These are phyloP conservation scores for Datnioides undecimradiatus DNA, from an alignment of 2,113 vertebrate genomes.

Conservation along the genomic window DNA sequence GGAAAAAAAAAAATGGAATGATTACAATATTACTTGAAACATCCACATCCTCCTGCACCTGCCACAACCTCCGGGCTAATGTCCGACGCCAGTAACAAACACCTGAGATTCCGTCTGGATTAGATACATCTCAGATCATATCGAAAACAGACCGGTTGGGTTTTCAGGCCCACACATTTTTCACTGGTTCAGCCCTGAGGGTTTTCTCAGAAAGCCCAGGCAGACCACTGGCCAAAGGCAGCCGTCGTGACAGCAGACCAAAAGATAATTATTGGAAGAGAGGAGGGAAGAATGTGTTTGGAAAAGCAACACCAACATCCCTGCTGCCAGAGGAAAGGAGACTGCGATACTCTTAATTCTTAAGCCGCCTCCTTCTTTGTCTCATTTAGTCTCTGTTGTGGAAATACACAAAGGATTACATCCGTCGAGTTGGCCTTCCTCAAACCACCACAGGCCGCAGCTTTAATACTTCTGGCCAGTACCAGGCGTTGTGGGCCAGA, in stretches of 20 bases:
- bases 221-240: slow-evolving; percentile 32
- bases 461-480: slow-evolving; percentile 46
- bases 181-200: slow-evolving; percentile 6
- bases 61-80: not conserved
- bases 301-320: slow-evolving; percentile 13
- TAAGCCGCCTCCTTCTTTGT: slow-evolving; percentile 13
- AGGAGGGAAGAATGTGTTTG: slow-evolving; percentile 7
- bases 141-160: slow-evolving; percentile 25
- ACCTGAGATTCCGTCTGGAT: slow-evolving; percentile 12
- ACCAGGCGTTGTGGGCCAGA: slow-evolving; percentile 38
- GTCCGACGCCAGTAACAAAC: slow-evolving; percentile 1
- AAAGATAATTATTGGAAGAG: slow-evolving; percentile 32
- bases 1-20: not conserved
- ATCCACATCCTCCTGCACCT: too few species aligned
- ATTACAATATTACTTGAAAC: not conserved
- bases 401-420: slow-evolving; percentile 74
- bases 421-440: slow-evolving; percentile 34
- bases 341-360: slow-evolving; percentile 16
- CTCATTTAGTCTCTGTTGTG: slow-evolving; percentile 61
- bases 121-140: not conserved
- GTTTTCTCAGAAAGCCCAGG: slow-evolving; percentile 33
- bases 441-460: slow-evolving; percentile 50
- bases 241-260: not conserved
- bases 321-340: slow-evolving; percentile 31
- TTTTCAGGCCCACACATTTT: slow-evolving; percentile 29